Conservation (phyloP, 1,140 invertebrate species). For the Drosophila melanogaster region DNA sequence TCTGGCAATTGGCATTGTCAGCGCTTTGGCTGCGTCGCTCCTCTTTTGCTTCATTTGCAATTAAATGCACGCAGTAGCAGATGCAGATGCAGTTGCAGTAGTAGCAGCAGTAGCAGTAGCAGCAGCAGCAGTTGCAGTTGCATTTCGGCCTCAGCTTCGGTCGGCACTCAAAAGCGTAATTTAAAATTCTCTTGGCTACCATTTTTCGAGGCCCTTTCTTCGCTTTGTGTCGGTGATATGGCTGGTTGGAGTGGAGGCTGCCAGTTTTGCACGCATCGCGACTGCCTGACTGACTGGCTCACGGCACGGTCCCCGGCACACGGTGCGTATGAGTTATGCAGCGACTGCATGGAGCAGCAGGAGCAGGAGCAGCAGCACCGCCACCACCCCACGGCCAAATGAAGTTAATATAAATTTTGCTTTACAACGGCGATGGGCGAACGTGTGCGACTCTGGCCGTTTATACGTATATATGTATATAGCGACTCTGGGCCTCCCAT, state of each 20-base stretch:
- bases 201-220: constrained; percentile 70
- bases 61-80: constrained; percentile 70
- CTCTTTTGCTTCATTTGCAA: constrained; percentile 77
- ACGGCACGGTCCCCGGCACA: constrained; percentile 55
- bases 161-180: constrained; percentile 79
- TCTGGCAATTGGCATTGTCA: constrained; percentile 67
- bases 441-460: constrained; percentile 24
- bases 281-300: constrained; percentile 45
- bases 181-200: constrained; percentile 82
- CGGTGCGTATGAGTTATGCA: constrained; percentile 81
- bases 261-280: constrained; percentile 18
- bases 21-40: constrained; percentile 45
- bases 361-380: constrained; percentile 5
- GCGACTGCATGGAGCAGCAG: constrained; percentile 58
- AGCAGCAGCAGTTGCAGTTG: constrained; percentile 43
- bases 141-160: constrained; percentile 62
- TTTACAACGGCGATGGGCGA: constrained; percentile 50
- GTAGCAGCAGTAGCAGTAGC: background rate
- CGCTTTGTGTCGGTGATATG: constrained; percentile 68
- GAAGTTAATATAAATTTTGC: constrained; percentile 82
- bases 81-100: background rate
- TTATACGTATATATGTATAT: constrained; percentile 6
- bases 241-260: constrained; percentile 29
- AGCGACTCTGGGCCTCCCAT: constrained; percentile 33
- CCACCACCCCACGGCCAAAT: constrained; percentile 57